A percentile compares a stretch with the other conserved stretches of the same genome.
Conservation (phyloP, 2,797 vertebrate species). For the Sylvia borin region DNA sequence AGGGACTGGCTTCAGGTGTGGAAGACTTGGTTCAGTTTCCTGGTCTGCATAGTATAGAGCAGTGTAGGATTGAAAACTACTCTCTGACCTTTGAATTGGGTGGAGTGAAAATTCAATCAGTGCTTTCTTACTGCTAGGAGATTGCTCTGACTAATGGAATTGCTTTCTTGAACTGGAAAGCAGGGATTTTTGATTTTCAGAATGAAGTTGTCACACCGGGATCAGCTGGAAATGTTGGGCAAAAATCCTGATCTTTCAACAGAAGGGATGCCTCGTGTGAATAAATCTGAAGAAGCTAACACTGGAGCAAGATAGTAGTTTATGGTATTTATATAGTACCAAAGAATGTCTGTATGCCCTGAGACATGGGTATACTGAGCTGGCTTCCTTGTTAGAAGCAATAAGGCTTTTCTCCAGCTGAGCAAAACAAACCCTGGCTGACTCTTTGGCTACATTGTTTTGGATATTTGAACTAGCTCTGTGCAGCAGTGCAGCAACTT, state of each 20-base stretch:
- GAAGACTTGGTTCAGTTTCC: slow-evolving; percentile 46
- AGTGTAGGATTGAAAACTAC: slow-evolving; percentile 46
- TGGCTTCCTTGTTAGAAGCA: not conserved
- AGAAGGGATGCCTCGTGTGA: not conserved
- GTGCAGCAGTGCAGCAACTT: not conserved
- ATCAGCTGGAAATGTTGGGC: not conserved
- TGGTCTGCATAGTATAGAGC: not conserved
- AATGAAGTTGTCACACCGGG: not conserved
- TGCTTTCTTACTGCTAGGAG: slow-evolving; percentile 2
- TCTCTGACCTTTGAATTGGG: slow-evolving; percentile 64
- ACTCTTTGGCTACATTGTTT: not conserved
- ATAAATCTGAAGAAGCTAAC: not conserved
- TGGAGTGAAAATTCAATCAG: slow-evolving; percentile 49
- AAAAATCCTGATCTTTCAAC: not conserved
- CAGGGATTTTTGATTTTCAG: slow-evolving; percentile 35
- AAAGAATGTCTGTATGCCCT: not conserved
- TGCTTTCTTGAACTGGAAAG: slow-evolving; percentile 12
- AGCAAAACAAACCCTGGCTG: not conserved
- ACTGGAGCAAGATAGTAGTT: not conserved
- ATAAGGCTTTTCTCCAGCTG: not conserved
- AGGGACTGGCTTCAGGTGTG: not conserved
- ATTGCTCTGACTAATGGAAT: slow-evolving; percentile 36
- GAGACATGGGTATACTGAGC: not conserved
- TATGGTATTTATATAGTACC: not conserved
- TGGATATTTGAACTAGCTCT: not conserved